These are phyloP conservation scores for Lates calcarifer DNA, from an alignment of 2,113 vertebrate genomes.

Conservation along the genomic window DNA sequence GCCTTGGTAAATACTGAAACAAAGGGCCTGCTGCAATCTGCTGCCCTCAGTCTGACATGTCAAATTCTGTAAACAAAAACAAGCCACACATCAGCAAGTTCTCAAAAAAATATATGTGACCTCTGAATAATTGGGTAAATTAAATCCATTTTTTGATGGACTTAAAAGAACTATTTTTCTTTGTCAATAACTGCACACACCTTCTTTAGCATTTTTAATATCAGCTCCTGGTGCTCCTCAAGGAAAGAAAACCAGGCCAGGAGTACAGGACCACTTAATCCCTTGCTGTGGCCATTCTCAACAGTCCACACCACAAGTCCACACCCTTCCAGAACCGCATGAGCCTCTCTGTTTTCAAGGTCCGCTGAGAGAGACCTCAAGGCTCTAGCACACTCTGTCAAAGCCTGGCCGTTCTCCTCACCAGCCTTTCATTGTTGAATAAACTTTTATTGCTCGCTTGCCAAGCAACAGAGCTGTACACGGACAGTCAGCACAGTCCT, in stretches of 20 bases:
- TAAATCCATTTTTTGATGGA: neutral
- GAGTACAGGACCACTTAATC: slow-evolving; percentile 62
- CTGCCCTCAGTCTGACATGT: slow-evolving; percentile 62
- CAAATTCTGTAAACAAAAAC: slow-evolving; percentile 58
- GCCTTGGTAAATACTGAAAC: slow-evolving; percentile 86
- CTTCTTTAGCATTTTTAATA: slow-evolving; percentile 75
- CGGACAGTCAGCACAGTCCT: neutral
- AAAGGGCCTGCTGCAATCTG: slow-evolving; percentile 85
- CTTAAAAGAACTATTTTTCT: neutral
- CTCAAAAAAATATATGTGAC: neutral
- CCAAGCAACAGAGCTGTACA: slow-evolving; percentile 64
- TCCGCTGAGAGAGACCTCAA: slow-evolving; percentile 70
- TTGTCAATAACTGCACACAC: slow-evolving; percentile 56
- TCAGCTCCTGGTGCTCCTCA: slow-evolving; percentile 78
- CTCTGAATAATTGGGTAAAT: rapidly evolving
- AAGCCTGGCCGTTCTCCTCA: slow-evolving; percentile 18
- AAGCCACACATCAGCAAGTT: neutral
- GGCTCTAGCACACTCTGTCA: slow-evolving; percentile 77
- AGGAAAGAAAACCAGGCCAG: slow-evolving; percentile 85
- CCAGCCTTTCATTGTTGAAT: slow-evolving; percentile 45
- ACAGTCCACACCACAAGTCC: slow-evolving; percentile 84
- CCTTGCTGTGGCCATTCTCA: slow-evolving; percentile 64
- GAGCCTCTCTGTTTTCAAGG: slow-evolving; percentile 57
- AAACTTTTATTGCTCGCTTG: slow-evolving; percentile 76
- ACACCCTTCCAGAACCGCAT: slow-evolving; percentile 84